These are phyloP conservation scores for Eumacrocentrus americanus DNA, from an alignment of 2,888 invertebrate species.

Conservation along the genomic window DNA sequence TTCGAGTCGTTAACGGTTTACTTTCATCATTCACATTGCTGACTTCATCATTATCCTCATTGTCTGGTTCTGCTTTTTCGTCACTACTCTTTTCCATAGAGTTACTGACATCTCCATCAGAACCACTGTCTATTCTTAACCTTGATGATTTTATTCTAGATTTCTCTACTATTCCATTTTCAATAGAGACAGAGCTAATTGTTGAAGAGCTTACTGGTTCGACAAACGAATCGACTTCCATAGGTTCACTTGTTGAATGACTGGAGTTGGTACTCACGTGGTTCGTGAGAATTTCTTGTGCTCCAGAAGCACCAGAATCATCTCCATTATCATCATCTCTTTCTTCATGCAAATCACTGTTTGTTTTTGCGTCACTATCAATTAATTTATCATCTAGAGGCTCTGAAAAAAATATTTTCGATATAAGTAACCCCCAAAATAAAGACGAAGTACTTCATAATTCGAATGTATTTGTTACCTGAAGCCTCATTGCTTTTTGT, in stretches of 20 bases:
- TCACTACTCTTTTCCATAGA: constrained; percentile 1
- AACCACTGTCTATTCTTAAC: constrained; percentile 28
- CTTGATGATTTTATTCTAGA: not conserved
- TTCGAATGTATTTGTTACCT: not conserved
- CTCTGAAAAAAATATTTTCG: not conserved
- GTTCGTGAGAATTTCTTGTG: not conserved
- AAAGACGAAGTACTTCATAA: not conserved
- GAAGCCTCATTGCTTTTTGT: not conserved
- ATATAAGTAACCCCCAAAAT: not conserved
- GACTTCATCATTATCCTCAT: not conserved
- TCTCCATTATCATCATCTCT: not conserved
- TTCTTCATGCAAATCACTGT: not conserved
- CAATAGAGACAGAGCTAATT: constrained; percentile 8
- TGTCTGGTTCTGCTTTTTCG: not conserved
- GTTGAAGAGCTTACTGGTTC: constrained; percentile 4
- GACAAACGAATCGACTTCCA: not conserved
- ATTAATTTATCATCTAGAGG: not conserved
- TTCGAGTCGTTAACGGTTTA: not conserved
- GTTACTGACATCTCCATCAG: constrained; percentile 20
- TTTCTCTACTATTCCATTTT: not conserved
- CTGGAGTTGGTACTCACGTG: not conserved
- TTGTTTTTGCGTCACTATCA: not conserved
- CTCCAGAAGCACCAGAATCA: not conserved
- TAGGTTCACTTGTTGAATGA: constrained; percentile 1
- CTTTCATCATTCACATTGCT: constrained; percentile 12